Conservation (phyloP, 2,113 vertebrate species). For the Gymnorhina tibicen region DNA sequence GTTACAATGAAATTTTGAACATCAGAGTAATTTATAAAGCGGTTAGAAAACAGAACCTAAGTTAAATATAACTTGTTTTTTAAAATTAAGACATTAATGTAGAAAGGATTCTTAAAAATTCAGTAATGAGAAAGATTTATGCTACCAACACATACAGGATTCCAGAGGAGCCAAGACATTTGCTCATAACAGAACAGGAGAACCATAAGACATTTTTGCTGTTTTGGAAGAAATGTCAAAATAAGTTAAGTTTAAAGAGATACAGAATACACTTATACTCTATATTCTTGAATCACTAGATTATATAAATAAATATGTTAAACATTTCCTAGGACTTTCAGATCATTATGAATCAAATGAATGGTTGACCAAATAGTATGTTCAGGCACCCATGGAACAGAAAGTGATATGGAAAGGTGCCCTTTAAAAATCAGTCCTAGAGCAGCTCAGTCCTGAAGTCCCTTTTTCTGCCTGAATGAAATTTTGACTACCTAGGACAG, state of each 20-base stretch:
- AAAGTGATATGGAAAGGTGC: background rate
- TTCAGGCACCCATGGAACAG: background rate
- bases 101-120: background rate
- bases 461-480: background rate
- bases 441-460: background rate
- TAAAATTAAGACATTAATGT: background rate
- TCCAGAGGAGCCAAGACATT: background rate
- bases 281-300: background rate
- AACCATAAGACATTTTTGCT: background rate
- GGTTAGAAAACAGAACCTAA: background rate
- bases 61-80: background rate
- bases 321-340: background rate
- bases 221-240: background rate
- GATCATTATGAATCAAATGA: background rate
- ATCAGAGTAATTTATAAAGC: background rate
- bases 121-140: background rate
- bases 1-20: background rate
- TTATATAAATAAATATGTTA: background rate
- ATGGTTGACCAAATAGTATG: background rate
- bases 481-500: background rate
- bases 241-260: background rate
- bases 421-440: background rate
- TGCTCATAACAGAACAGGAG: background rate
- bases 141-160: background rate
- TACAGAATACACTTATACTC: background rate